Base-by-base conservation (phyloP, 2,113 vertebrate genomes). In the Prunella fulvescens region DNA sequence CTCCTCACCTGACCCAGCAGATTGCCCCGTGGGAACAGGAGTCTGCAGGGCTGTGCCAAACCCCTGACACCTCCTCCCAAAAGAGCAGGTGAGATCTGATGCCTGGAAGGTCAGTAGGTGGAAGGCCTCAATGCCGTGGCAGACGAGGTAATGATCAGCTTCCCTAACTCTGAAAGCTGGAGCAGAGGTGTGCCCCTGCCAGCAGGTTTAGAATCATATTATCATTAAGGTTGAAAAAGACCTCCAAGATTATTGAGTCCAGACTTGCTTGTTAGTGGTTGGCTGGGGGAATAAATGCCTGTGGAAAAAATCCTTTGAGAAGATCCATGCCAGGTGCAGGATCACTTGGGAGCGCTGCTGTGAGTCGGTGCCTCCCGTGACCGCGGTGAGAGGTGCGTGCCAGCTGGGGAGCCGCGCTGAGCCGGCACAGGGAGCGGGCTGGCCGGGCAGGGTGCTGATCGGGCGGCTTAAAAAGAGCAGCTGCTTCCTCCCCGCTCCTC, bases 381-480 rank as follows among this genome's bases (percentile, higher is more conserved):
- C 8, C 2, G 1, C 62, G 0, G 11, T 0, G 47, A 23, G 60
- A 28, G 39, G 35, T 20, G 57, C 13, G 81, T 44, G 64, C 11
- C 0, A 12, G 69, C 44, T 20, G 9, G 9, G 0, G 92, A 18
- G 53, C 33, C 44, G 18, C 1, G 10, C 51, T 16, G 86, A 19
- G 66, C 86, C 14, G 5, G 18, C 66, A 10, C 42, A 20, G 6
- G 14, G 1, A 10, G 77, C 0, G 7, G 22, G 60, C 22, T 58
- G 66, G 25, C 18, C 54, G 31, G 57, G 78, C 86, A 77, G 87
- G 88, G 14, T 91, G 92, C 95, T 92, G 91, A 92, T 76, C 87
- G 25, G 85, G 93, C 91, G 79, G 70, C 70, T 83, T 80, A 83
- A 83, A 94, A 94, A 94, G 37, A 89, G 93, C 87, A 77, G n/a